A percentile compares a stretch with the other conserved stretches of the same genome.
These are phyloP conservation scores for Rhegmatorhina hoffmannsi DNA, from an alignment of 2,113 vertebrate genomes.

Conservation along the genomic window DNA sequence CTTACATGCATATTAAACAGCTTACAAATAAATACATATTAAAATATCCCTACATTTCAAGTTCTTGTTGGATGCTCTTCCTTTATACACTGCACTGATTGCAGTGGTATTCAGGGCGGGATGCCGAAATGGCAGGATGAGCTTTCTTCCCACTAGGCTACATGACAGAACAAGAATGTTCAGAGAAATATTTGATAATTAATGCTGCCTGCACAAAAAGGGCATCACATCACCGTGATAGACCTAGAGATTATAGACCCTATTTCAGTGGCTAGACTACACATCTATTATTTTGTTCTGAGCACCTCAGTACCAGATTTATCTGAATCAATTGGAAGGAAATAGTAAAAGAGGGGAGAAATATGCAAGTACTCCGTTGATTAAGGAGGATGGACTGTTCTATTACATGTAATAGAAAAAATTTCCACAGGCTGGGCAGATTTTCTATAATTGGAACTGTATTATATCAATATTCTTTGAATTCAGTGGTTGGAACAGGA, in stretches of 20 bases:
- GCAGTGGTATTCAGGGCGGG: background rate
- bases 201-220: background rate
- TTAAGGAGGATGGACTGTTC: background rate
- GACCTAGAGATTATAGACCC: background rate
- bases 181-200: constrained; percentile 44
- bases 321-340: background rate
- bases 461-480: background rate
- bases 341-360: background rate
- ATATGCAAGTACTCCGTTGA: background rate
- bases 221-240: background rate
- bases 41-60: constrained; percentile 49
- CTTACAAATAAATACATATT: constrained; percentile 57
- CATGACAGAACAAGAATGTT: background rate
- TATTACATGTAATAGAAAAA: background rate
- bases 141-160: background rate
- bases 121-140: background rate
- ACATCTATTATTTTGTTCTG: constrained; percentile 3
- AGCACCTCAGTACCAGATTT: background rate
- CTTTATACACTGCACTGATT: constrained; percentile 27
- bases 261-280: constrained; percentile 48
- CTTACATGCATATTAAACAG: constrained; percentile 49
- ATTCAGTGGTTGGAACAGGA: background rate
- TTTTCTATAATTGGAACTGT: background rate
- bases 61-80: background rate
- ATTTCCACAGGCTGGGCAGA: background rate